Percentiles rank a stretch among this genome's conserved stretches.
Conservation (phyloP, 1,140 invertebrate species). For the Platyscapa corneri region DNA sequence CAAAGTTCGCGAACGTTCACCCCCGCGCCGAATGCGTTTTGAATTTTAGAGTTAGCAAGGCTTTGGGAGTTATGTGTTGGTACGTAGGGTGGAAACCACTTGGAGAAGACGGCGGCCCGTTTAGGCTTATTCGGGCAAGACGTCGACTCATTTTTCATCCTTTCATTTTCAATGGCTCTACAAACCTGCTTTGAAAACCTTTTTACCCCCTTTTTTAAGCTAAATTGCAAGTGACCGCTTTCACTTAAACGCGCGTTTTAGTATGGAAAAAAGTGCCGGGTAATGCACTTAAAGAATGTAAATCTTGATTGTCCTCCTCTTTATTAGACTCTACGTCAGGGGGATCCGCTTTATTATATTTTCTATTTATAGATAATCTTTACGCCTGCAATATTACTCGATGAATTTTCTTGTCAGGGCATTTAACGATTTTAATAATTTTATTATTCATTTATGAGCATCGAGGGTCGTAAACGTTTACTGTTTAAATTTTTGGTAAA, state of each 20-base stretch:
- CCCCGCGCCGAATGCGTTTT: conserved; percentile 31
- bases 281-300: neutral
- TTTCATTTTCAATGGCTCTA: neutral
- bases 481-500: too few species aligned
- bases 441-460: too few species aligned
- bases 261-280: neutral
- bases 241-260: neutral
- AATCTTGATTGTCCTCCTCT: too few species aligned
- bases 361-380: too few species aligned
- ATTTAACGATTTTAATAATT: too few species aligned
- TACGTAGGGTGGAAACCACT: neutral
- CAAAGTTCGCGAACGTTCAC: neutral
- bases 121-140: neutral
- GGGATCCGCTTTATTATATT: too few species aligned
- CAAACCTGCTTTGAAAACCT: neutral
- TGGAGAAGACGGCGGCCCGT: neutral
- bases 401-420: too few species aligned
- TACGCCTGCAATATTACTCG: too few species aligned
- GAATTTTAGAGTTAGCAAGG: conserved; percentile 12
- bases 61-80: neutral
- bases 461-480: too few species aligned
- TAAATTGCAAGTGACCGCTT: neutral
- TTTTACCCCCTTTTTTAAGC: neutral
- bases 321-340: too few species aligned
- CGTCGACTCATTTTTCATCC: neutral